Evolutionary conservation across 2,888 invertebrate genomes (phyloP).

Genomic region (Eulithis prunata): DNA sequence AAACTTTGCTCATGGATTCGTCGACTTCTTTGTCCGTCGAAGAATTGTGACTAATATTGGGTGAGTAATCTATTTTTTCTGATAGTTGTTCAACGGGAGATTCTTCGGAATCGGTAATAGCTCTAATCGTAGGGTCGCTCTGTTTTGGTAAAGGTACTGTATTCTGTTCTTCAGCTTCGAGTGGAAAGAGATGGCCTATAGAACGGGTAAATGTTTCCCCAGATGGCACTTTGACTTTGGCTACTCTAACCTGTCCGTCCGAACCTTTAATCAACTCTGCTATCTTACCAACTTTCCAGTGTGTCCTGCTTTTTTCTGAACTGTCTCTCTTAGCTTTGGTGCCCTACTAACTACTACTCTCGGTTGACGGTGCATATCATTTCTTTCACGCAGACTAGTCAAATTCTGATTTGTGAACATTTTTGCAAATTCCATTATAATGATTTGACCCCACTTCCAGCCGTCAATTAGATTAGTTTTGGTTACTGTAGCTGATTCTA

Average conservation of each 20-base stretch:
- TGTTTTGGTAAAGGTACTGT: too few relatives aligned
- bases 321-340: not conserved
- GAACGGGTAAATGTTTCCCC: not conserved
- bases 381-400: not conserved
- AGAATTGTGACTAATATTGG: too few relatives aligned
- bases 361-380: not conserved
- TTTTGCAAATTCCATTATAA: not conserved
- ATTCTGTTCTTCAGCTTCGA: not conserved
- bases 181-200: not conserved
- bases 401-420: not conserved
- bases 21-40: too few relatives aligned
- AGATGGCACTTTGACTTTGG: not conserved
- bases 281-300: constrained; percentile 2
- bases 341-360: not conserved
- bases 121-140: too few relatives aligned
- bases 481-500: not conserved
- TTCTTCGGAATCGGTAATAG: too few relatives aligned
- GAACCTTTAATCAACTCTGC: not conserved
- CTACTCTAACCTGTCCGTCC: not conserved
- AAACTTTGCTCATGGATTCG: too few relatives aligned
- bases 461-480: not conserved
- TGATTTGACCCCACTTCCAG: not conserved
- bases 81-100: too few relatives aligned
- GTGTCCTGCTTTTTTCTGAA: not conserved
- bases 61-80: too few relatives aligned